Evolutionary conservation across 1,140 invertebrate genomes (phyloP), one percentile per base, ranked within the genome.

Genomic region (Battus philenor): DNA sequence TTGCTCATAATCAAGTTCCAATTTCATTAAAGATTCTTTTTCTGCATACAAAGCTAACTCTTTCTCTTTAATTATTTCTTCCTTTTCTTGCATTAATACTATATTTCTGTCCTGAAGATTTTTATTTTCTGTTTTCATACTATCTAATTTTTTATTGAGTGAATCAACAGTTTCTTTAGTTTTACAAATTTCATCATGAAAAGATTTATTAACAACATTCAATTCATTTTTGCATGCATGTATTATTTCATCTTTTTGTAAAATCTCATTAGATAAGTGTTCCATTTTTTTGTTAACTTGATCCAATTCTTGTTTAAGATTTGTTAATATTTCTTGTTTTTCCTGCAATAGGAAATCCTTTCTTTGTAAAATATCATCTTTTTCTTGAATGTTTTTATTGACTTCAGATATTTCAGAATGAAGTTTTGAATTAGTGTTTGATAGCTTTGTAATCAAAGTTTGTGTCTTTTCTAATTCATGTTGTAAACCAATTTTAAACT

Each of bases 401-500:
- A 34, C 29, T 27, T 50, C 44, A 20, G 29, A 13, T 13, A 52
- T 15, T 26, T 51, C 48, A 5, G 26, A 26, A 13, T 46, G 33
- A 2, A 53, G 16, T 27, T 50, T 34, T 34, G 32, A 16, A 1
- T 34, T 34, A 10, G 32, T 48, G 12, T 50, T 43, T 7, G 59
- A 10, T 26, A 56, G 31, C 4, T 59, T 54, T n/a, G 36, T 27
- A 11, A 59, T 26, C 2, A 41, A 12, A 5, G 33, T 15, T 27
- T 51, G 56, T 30, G 29, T 30, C 6, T 43, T 30, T 26, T 52
- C 34, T 8, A 55, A 44, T 43, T 65, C 56, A 11, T 57, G 45
- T 39, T 76, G 60, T 22, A 68, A 48, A 6, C 44, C 39, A 8
- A 64, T 36, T 50, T 75, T 78, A 39, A 53, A 71, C 20, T 68